These are phyloP conservation scores for Chromis chromis DNA, from an alignment of 2,797 vertebrate genomes.

Conservation along the genomic window DNA sequence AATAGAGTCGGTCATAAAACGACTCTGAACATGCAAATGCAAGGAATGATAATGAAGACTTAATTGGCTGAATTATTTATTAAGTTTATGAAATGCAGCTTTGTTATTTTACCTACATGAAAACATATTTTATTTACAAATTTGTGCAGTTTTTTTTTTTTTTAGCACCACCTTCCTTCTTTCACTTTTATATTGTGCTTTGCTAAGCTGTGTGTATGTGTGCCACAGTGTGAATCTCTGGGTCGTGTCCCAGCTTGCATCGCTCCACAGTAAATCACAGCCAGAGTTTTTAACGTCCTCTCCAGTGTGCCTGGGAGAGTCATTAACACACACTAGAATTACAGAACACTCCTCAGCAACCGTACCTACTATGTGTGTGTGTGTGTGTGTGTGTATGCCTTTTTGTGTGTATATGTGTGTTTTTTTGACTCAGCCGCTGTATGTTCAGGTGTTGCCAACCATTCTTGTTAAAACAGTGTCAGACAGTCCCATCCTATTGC, in stretches of 20 bases:
- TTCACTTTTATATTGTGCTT: conserved; percentile 27
- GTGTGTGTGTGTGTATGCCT: conserved; percentile 41
- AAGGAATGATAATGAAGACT: conserved; percentile 39
- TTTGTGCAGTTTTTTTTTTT: conserved; percentile 25
- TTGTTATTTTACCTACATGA: conserved; percentile 28
- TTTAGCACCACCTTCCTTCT: conserved; percentile 20
- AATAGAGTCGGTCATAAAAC: conserved; percentile 53
- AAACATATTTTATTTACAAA: conserved; percentile 47
- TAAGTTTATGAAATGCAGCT: conserved; percentile 33
- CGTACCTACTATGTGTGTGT: conserved; percentile 51
- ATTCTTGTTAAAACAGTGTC: conserved; percentile 51
- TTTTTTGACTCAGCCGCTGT: conserved; percentile 46
- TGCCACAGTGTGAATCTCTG: conserved; percentile 70
- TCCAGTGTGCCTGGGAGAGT: conserved; percentile 81
- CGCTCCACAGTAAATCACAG: conserved; percentile 80
- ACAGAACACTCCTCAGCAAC: conserved; percentile 72
- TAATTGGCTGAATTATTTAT: conserved; percentile 62
- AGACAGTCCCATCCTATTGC: conserved; percentile 29
- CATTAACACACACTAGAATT: conserved; percentile 81
- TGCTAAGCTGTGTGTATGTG: background rate
- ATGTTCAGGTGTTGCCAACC: conserved; percentile 63
- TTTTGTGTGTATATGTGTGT: conserved; percentile 46
- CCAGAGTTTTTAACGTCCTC: conserved; percentile 79
- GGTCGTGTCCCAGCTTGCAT: conserved; percentile 83
- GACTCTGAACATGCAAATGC: conserved; percentile 44